A percentile compares a stretch with the other conserved stretches of the same genome.
phyloP scores from a whole-genome alignment of 2,888 invertebrate genomes.

The Leucophenga maculata region DNA sequence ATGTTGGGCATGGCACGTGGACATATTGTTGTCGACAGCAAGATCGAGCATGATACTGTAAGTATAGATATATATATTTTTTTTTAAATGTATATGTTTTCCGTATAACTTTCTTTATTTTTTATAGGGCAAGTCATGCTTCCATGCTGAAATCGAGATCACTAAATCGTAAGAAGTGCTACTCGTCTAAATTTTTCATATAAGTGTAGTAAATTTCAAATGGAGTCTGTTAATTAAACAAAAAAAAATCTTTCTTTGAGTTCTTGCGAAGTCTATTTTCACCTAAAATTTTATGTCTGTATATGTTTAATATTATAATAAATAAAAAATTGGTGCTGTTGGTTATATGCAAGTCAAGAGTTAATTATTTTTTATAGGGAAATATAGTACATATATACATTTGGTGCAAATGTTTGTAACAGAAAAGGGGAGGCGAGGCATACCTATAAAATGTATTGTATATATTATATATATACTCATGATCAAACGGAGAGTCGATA shows the following conservation, averaged over 20 bases:
- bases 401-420: too few relatives aligned
- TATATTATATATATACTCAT: too few relatives aligned
- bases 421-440: too few relatives aligned
- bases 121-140: slow-evolving; percentile 68
- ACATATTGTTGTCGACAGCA: slow-evolving; percentile 65
- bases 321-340: too few relatives aligned
- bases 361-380: too few relatives aligned
- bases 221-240: slow-evolving; percentile 52
- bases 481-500: too few relatives aligned
- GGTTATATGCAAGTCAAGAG: too few relatives aligned
- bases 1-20: slow-evolving; percentile 72
- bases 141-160: slow-evolving; percentile 67
- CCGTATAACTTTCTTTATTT: background rate
- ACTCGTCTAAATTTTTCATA: background rate
- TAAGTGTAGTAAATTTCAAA: slow-evolving; percentile 30
- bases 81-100: background rate
- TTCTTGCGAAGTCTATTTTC: slow-evolving; percentile 27
- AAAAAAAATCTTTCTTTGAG: slow-evolving; percentile 2
- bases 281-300: slow-evolving; percentile 24
- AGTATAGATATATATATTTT: slow-evolving; percentile 44
- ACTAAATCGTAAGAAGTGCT: slow-evolving; percentile 52
- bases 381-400: too few relatives aligned
- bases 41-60: slow-evolving; percentile 72
- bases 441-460: too few relatives aligned
- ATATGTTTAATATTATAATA: background rate